Conservation (phyloP, 2,797 vertebrate genomes). For the Cryptoblepharus egeriae region DNA sequence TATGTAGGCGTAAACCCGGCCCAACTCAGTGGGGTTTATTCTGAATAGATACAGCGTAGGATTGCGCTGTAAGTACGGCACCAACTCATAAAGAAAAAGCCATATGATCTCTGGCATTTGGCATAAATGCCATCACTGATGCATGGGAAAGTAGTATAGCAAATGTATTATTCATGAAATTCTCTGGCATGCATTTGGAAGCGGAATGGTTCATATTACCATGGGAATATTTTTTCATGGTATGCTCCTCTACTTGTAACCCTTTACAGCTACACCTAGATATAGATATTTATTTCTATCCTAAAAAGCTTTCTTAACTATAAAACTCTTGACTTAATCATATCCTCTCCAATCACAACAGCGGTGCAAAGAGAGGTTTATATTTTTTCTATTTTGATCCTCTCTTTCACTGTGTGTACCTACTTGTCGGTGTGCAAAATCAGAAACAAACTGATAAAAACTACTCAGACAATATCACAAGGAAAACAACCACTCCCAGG, state of each 20-base stretch:
- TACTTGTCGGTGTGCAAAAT: too few relatives aligned
- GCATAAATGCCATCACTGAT: constrained; percentile 71
- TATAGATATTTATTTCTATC: constrained; percentile 31
- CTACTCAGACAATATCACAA: too few relatives aligned
- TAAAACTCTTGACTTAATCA: background rate
- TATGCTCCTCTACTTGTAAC: constrained; percentile 42
- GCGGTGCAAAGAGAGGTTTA: background rate
- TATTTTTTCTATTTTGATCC: too few relatives aligned
- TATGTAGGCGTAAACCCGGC: too few relatives aligned
- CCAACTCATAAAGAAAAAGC: constrained; percentile 52
- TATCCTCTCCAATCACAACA: background rate
- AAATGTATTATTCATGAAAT: constrained; percentile 71
- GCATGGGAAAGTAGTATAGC: constrained; percentile 60
- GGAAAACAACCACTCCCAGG: too few relatives aligned
- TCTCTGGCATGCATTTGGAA: constrained; percentile 63
- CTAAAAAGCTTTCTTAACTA: constrained; percentile 51
- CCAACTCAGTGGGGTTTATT: too few relatives aligned
- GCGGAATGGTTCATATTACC: constrained; percentile 47
- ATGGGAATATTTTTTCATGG: constrained; percentile 52
- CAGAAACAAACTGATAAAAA: too few relatives aligned
- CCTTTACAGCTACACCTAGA: constrained; percentile 28
- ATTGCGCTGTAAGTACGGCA: constrained; percentile 27
- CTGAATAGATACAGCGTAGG: too few relatives aligned
- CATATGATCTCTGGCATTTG: constrained; percentile 59
- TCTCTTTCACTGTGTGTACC: too few relatives aligned